Base-by-base conservation (phyloP, 2,888 invertebrate genomes). In the Eilema depressum region DNA sequence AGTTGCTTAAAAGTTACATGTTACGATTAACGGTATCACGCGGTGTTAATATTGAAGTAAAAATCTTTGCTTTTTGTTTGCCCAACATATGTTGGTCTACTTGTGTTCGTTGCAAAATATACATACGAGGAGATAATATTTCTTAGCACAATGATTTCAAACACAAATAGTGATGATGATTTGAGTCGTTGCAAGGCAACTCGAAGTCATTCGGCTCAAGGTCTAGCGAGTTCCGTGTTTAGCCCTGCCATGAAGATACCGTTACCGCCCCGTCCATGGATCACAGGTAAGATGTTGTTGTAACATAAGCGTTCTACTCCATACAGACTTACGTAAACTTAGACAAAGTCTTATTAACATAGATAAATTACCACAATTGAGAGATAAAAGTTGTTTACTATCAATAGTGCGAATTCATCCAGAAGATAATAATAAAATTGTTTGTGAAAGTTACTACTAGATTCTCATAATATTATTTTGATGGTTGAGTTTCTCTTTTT, bases 221-320 rank as follows among this genome's bases (percentile, higher is more conserved):
- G 92, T 85, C 89, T 94, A 71, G 84, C 90, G 53, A 87, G 86
- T 81, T 86, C 87, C 79, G 76, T 90, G 82, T 88, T 88, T 74
- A 93, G 90, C 85, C 87, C 93, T 81, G 86, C 91, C 66, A 89
- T 94, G 89, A 95, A 94, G 90, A 94, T 95, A 90, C 95, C 95
- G 85, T 89, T 95, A 84, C 95, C 95, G 76, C 95, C 95, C 81
- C 92, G 93, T 85, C 87, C 93, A 82, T 95, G 94, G 93, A 92
- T 94, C 74, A 94, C 95, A 90, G 95, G 95, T 94, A 89, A 82
- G 70, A 28, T 68, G 11, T 68, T 71, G 59, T 75, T 75, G 74
- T 66, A 63, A 57, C 20, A 37, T 33, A 10, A 14, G 4, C 23
- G 4, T 57, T 33, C 56, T 14, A 11, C 26, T 57, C n/a, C 33